A percentile compares a stretch with the other conserved stretches of the same genome.
Evolutionary conservation across 2,797 vertebrate species (phyloP).

Genomic region (Epinephelus coioides): DNA sequence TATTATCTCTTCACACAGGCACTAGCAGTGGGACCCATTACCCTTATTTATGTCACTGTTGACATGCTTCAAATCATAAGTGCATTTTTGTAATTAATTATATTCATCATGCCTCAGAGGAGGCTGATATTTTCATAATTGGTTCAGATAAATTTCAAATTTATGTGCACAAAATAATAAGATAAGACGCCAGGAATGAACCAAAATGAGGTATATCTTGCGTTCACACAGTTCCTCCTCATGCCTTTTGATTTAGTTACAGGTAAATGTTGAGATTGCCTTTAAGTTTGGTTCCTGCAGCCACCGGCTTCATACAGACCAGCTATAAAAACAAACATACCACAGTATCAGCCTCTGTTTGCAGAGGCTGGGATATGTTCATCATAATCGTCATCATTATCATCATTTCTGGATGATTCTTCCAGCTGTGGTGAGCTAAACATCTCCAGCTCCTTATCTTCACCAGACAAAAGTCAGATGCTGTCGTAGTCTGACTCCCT

Average conservation of each 20-base stretch:
- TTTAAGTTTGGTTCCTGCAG: not conserved
- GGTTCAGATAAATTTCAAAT: not conserved
- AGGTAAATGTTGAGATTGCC: not conserved
- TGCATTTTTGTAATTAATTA: not conserved
- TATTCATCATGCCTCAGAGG: not conserved
- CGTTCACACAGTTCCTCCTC: not conserved
- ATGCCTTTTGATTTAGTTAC: not conserved
- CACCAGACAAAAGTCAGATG: slow-evolving; percentile 82
- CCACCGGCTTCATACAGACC: not conserved
- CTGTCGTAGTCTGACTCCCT: slow-evolving; percentile 90
- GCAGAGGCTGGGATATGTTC: not conserved
- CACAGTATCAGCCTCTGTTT: slow-evolving; percentile 14
- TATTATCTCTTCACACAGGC: not conserved
- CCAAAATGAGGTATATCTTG: not conserved
- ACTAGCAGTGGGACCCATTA: not conserved
- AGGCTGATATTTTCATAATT: not conserved
- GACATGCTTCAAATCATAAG: not conserved
- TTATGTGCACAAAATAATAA: not conserved
- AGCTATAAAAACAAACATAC: slow-evolving; percentile 22
- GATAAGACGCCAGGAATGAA: not conserved
- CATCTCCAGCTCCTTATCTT: slow-evolving; percentile 6
- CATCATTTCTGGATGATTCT: not conserved
- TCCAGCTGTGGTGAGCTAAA: not conserved
- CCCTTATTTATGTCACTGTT: not conserved
- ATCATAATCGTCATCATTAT: not conserved